Evolutionary conservation across 2,113 vertebrate genomes (phyloP).

Genomic region (Anhinga rufa): DNA sequence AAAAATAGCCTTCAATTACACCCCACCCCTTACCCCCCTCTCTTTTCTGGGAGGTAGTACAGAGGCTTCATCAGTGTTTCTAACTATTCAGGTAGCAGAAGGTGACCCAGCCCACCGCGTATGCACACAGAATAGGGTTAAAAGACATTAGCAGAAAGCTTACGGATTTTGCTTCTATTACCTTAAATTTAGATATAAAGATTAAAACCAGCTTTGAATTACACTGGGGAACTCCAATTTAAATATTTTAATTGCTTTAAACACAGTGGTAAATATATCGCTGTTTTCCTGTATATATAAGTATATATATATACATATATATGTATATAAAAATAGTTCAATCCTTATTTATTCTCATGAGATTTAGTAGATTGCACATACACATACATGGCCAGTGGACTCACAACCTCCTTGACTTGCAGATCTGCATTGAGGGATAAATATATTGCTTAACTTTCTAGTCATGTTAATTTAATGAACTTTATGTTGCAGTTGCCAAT

Average conservation of each 20-base stretch:
- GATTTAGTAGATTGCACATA: neutral
- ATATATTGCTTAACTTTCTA: neutral
- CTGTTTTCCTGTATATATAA: neutral
- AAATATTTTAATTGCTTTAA: neutral
- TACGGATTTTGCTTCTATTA: neutral
- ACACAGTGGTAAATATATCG: neutral
- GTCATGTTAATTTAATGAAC: neutral
- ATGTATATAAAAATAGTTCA: neutral
- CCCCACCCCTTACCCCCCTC: rapidly evolving
- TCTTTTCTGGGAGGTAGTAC: neutral
- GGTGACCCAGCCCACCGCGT: neutral
- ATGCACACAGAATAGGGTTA: neutral
- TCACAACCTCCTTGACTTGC: neutral
- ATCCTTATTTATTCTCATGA: neutral
- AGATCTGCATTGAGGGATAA: neutral
- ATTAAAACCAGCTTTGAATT: neutral
- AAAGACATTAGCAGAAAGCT: neutral
- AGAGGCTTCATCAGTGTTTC: neutral
- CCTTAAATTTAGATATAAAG: neutral
- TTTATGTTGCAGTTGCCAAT: neutral
- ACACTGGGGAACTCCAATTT: neutral
- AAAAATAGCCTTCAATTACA: neutral
- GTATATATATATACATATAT: no score
- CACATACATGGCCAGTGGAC: neutral
- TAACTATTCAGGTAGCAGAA: neutral